Base-by-base conservation (phyloP, 2,113 vertebrate species). In the Oncorhynchus tshawytscha region DNA sequence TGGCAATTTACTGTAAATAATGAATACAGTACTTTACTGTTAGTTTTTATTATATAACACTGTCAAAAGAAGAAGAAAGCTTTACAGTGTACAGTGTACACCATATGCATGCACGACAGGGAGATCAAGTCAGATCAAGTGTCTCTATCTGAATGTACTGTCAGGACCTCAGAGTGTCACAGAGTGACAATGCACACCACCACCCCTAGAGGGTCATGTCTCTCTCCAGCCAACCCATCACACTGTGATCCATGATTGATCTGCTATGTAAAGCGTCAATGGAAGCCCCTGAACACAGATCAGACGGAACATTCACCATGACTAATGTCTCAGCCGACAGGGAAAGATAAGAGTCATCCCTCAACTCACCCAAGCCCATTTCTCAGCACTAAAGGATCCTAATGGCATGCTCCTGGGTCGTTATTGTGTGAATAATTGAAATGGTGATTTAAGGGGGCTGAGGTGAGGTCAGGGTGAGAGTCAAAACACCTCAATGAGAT, bases 331-430 rank as follows among this genome's bases (percentile, higher is more conserved):
- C 93, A 90, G 93, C 96, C 97, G 96, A 98, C 96, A 96, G 95
- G 94, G 94, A 96, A 96, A 95, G 96, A 98, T 98, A 97, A 97
- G 96, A 95, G 94, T 94, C 95, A 97, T 97, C 96, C 95, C 95
- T 98, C 96, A 97, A 95, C 95, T 91, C 91, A 93, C 94, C 94
- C 91, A 90, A 91, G 95, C 94, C 94, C 95, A 95, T 96, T 97
- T 96, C 96, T 97, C 95, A 96, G 96, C 96, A 97, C 97, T 98
- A 97, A 95, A 94, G 51, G 93, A 95, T 96, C 96, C 95, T 97
- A 96, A 97, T 95, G 92, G 95, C 96, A 94, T 94, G 95, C 95
- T 95, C 95, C 90, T 89, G 90, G 95, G 95, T 95, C 95, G 94
- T 96, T 96, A 97, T 95, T 96, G 95, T 95, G 94, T 94, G 92